A percentile compares a stretch with the other conserved stretches of the same genome.
Evolutionary conservation across 2,113 vertebrate genomes (phyloP).

Genomic region (Oxyruncus cristatus): DNA sequence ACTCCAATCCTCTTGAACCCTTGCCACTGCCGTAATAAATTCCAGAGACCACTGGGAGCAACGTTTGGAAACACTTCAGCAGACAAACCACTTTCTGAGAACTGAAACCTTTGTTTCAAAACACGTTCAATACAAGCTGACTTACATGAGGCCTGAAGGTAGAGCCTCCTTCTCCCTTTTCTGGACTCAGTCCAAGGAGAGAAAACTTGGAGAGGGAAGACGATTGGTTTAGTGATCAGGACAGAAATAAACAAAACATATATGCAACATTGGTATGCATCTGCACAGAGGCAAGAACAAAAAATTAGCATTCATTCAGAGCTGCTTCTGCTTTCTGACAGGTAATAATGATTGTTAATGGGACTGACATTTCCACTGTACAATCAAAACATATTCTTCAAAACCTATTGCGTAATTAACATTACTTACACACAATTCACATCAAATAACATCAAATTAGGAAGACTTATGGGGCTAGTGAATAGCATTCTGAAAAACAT

Average conservation of each 20-base stretch:
- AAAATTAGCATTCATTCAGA: slow-evolving; percentile 60
- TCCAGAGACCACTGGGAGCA: not conserved
- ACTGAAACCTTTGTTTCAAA: not conserved
- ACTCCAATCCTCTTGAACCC: not conserved
- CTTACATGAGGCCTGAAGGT: not conserved
- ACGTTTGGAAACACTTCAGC: not conserved
- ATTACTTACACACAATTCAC: slow-evolving; percentile 63
- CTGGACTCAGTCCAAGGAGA: not conserved
- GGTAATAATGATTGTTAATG: slow-evolving; percentile 72
- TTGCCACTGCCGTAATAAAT: not conserved
- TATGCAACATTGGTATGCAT: slow-evolving; percentile 30
- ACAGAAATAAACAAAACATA: not conserved
- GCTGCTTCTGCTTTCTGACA: slow-evolving; percentile 43
- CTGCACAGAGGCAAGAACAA: not conserved
- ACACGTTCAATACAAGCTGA: not conserved
- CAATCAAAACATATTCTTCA: slow-evolving; percentile 64
- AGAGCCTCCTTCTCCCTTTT: not conserved
- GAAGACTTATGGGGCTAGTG: slow-evolving; percentile 27
- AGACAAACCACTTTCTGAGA: not conserved
- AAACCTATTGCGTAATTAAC: slow-evolving; percentile 64
- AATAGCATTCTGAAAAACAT: not conserved
- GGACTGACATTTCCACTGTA: slow-evolving; percentile 72
- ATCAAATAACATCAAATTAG: slow-evolving; percentile 49
- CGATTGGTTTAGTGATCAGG: not conserved
- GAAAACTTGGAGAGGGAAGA: not conserved